These are phyloP conservation scores for Drosophila testacea DNA, from an alignment of 2,888 invertebrate genomes.

Conservation along the genomic window DNA sequence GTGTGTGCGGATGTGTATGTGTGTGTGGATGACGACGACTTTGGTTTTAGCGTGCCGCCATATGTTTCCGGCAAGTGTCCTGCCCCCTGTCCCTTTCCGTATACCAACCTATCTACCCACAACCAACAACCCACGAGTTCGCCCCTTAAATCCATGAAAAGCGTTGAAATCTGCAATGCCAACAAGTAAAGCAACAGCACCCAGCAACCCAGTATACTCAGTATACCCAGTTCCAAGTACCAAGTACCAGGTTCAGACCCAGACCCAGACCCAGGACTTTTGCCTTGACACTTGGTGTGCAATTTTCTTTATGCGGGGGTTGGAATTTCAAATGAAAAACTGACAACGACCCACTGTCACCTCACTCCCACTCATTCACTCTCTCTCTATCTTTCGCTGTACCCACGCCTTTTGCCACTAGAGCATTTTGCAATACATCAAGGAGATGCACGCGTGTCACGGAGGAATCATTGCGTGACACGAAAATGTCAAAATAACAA, in stretches of 20 bases:
- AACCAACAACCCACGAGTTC: constrained; percentile 4
- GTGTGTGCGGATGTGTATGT: constrained; percentile 31
- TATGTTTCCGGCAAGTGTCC: constrained; percentile 78
- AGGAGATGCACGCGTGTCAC: constrained; percentile 18
- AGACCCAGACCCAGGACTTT: constrained; percentile 47
- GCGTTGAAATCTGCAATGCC: constrained; percentile 72
- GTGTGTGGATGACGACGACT: constrained; percentile 52
- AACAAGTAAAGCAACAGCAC: constrained; percentile 59
- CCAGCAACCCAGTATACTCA: neutral
- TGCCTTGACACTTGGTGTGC: constrained; percentile 61
- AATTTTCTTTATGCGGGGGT: constrained; percentile 48
- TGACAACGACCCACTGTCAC: constrained; percentile 33
- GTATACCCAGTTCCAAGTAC: neutral
- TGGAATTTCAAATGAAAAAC: constrained; percentile 53
- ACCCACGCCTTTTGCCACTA: constrained; percentile 9
- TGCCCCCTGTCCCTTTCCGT: constrained; percentile 22
- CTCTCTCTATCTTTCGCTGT: neutral
- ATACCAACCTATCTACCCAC: neutral
- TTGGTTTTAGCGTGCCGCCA: constrained; percentile 78
- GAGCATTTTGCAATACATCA: constrained; percentile 25
- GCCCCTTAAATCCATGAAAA: constrained; percentile 50
- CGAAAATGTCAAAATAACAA: neutral
- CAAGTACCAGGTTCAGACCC: constrained; percentile 1
- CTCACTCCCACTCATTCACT: neutral
- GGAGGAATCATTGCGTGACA: neutral